phyloP scores from a whole-genome alignment of 2,888 invertebrate species.

The Eustalomyia histrio region DNA sequence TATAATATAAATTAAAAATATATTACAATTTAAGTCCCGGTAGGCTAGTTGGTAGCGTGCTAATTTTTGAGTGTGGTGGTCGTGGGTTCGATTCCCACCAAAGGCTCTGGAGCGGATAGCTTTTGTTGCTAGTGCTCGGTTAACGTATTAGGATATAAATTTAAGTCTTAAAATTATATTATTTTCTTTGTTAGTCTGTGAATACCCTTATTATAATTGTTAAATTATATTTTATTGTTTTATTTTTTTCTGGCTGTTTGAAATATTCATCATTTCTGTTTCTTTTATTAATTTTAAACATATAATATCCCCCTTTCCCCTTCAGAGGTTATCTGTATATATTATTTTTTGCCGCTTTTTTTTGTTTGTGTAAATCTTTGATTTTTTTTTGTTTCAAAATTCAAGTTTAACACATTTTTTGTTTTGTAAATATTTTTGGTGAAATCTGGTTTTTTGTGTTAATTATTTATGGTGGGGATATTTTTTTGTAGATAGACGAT shows the following conservation, averaged over 20 bases:
- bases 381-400: slow-evolving; percentile 38
- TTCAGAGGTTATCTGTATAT: slow-evolving; percentile 40
- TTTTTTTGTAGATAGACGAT: slow-evolving; percentile 20
- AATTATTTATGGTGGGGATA: slow-evolving; percentile 68
- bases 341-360: slow-evolving; percentile 18
- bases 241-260: slow-evolving; percentile 30
- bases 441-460: slow-evolving; percentile 66
- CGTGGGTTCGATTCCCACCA: too few relatives aligned
- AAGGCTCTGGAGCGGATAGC: too few relatives aligned
- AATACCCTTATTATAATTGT: slow-evolving; percentile 20
- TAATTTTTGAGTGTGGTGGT: too few relatives aligned
- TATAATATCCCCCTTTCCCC: slow-evolving; percentile 6
- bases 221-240: slow-evolving; percentile 40
- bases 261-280: slow-evolving; percentile 32
- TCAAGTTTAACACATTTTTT: slow-evolving; percentile 48
- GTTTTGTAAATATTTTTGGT: slow-evolving; percentile 46
- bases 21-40: too few relatives aligned
- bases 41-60: too few relatives aligned
- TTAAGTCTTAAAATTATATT: too few relatives aligned
- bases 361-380: slow-evolving; percentile 24
- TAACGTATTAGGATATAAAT: too few relatives aligned
- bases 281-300: not conserved
- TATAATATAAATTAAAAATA: too few relatives aligned
- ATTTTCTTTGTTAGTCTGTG: not conserved
- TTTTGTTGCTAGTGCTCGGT: too few relatives aligned